Evolutionary conservation across 2,888 invertebrate genomes (phyloP).

Genomic region (Heliconius charithonia): DNA sequence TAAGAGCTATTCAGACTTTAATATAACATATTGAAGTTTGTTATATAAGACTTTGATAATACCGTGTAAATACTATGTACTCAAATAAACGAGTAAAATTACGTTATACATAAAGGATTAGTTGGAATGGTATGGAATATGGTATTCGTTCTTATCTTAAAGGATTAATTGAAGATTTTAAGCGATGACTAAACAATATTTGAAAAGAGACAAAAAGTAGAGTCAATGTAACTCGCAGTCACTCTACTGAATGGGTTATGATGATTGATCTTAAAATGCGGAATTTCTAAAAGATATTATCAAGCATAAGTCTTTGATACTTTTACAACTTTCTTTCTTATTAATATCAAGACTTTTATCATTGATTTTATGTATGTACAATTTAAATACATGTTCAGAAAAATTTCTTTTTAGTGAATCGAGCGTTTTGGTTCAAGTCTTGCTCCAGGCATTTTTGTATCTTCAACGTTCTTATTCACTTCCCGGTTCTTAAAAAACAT

Average conservation of each 20-base stretch:
- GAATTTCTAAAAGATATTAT: no score
- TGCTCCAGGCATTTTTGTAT: no score
- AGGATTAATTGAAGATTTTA: no score
- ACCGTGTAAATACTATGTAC: neutral
- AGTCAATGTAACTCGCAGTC: no score
- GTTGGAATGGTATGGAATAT: neutral
- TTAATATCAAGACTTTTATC: neutral
- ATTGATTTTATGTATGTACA: neutral
- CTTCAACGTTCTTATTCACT: no score
- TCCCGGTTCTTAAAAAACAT: no score
- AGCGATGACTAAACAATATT: no score
- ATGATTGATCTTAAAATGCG: no score
- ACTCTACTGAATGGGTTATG: no score
- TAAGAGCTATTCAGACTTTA: no score
- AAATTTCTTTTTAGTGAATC: neutral
- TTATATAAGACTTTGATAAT: neutral
- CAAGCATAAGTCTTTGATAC: neutral
- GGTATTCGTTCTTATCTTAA: neutral
- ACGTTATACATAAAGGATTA: neutral
- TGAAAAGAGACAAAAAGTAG: no score
- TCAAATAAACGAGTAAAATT: neutral
- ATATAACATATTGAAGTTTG: neutral
- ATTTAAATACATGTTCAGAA: neutral
- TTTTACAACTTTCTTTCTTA: neutral
- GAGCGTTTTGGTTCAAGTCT: no score